A percentile compares a stretch with the other conserved stretches of the same genome.
Evolutionary conservation across 2,888 invertebrate species (phyloP).

Genomic region (Apotomis betuletana): DNA sequence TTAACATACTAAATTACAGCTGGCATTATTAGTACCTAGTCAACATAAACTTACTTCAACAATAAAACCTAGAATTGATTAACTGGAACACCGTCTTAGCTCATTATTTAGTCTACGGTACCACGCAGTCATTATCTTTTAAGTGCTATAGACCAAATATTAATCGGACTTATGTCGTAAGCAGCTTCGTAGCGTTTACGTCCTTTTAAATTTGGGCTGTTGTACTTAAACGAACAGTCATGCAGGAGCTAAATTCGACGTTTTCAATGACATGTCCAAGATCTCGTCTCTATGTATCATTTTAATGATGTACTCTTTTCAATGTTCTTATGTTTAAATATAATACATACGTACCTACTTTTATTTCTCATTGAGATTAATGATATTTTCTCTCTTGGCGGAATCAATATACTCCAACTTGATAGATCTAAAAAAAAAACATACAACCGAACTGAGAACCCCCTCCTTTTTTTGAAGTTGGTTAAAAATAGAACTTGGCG

Average conservation of each 20-base stretch:
- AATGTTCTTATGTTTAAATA: no score
- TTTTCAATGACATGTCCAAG: no score
- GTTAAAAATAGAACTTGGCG: no score
- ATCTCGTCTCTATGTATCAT: no score
- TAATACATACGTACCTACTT: no score
- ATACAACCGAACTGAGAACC: no score
- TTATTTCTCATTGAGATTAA: no score
- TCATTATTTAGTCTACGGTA: conserved; percentile 27
- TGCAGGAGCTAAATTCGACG: neutral
- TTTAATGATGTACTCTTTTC: no score
- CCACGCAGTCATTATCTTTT: conserved; percentile 28
- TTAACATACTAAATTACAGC: neutral
- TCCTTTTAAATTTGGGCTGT: neutral
- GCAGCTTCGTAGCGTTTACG: neutral
- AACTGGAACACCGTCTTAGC: conserved; percentile 19
- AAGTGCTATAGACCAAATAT: conserved; percentile 15
- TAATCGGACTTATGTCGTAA: neutral
- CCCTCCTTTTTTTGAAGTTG: no score
- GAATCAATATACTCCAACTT: no score
- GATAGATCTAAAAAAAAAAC: no score
- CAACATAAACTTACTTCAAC: conserved; percentile 43
- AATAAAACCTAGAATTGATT: conserved; percentile 31
- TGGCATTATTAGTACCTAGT: conserved; percentile 1
- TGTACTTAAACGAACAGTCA: conserved; percentile 19
- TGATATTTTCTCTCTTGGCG: no score